Evolutionary conservation across 53 echinoderm and acorn worm genomes (phyloP), one percentile per base, ranked within the genome.

Genomic region (Actinopyga echinites): DNA sequence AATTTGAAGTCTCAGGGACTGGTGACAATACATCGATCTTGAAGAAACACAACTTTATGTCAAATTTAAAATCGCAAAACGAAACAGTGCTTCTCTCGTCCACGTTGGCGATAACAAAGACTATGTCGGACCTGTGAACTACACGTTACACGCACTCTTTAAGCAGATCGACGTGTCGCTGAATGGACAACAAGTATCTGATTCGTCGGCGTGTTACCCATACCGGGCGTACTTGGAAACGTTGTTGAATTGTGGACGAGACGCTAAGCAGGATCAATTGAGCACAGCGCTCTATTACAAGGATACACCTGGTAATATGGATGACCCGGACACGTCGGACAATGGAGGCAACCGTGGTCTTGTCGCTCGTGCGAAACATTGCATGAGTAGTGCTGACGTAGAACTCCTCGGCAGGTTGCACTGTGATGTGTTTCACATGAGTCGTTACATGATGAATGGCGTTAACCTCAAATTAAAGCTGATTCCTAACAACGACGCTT

Each of bases 11-110:
- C 4, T 44, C 82, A 26, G 75, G 65, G 6, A 62, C 21, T 24
- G 83, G 88, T 12, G 69, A 84, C 88, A 91, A 56, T 91, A 91
- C 61, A 45, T 91, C 34, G 88, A 88, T 36, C 69, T 85, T 1
- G 73, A 88, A 26, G 67, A 88, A 42, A 91, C 91, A 3, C 56
- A 83, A 23, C 79, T 90, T 5, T 83, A 77, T n/a, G 85, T 90
- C 34, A 86, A 83, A 57, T 82, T 59, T 8, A 82, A 86, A 62
- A 65, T 90, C 20, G 56, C 69, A 13, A 62, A 86, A 52, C 32
- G 82, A 6, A 52, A 86, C 44, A 82, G 86, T 1, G 66, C 62
- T 2, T 26, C 77, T 53, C 33, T 90, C 56, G 90, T 56, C 7
- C 60, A 56, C 20, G 57, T 59, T 55, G 74, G 74, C 37, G 74